phyloP scores from a whole-genome alignment of 2,888 invertebrate species.

The Aphidoletes aphidimyza region DNA sequence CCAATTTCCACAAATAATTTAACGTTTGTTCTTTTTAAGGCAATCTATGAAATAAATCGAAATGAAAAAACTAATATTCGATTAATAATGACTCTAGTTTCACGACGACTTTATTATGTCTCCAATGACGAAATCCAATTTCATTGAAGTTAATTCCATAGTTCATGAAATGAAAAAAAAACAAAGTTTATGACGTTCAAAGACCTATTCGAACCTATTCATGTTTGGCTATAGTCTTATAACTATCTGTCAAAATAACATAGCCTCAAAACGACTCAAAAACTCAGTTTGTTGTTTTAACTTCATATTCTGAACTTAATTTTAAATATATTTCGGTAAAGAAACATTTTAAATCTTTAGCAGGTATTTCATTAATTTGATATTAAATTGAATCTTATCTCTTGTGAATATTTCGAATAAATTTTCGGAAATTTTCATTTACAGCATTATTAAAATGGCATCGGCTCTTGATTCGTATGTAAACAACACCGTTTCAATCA shows the following conservation, averaged over 20 bases:
- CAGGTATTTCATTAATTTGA: too few relatives aligned
- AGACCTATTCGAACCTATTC: neutral
- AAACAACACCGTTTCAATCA: slow-evolving; percentile 92
- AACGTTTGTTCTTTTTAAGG: too few relatives aligned
- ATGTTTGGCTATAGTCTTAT: neutral
- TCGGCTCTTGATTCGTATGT: slow-evolving; percentile 88
- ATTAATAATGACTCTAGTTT: neutral
- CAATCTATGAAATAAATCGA: too few relatives aligned
- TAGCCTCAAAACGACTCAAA: slow-evolving; percentile 1
- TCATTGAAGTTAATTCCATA: neutral
- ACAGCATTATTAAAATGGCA: slow-evolving; percentile 75
- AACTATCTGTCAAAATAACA: neutral
- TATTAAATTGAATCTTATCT: too few relatives aligned
- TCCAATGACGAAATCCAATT: neutral
- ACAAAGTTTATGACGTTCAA: neutral
- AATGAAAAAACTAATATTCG: neutral
- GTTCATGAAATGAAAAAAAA: neutral
- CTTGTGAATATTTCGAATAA: neutral
- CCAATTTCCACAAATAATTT: too few relatives aligned
- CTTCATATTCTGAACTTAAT: neutral
- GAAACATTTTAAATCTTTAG: too few relatives aligned
- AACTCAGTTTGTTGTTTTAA: neutral
- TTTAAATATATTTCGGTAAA: too few relatives aligned
- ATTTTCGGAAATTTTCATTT: too few relatives aligned
- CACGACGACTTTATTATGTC: neutral